These are phyloP conservation scores for Caenorhabditis angaria DNA, from an alignment of 2,888 invertebrate species.

Conservation along the genomic window DNA sequence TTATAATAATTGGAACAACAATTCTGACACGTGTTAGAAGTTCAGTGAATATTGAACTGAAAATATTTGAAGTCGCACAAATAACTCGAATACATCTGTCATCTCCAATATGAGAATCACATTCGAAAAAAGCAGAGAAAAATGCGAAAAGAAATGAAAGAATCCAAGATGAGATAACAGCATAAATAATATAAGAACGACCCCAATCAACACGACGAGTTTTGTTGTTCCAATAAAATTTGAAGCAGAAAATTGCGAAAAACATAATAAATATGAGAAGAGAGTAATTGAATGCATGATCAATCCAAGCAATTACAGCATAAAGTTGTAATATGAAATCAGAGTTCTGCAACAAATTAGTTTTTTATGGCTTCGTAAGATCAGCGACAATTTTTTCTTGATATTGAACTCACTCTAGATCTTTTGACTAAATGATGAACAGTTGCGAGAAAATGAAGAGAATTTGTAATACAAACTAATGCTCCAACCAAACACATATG, in stretches of 20 bases:
- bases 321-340: constrained; percentile 31
- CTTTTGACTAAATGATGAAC: constrained; percentile 38
- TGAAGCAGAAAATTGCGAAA: constrained; percentile 41
- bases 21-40: constrained; percentile 26
- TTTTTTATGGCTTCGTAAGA: not conserved
- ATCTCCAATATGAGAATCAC: constrained; percentile 30
- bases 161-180: constrained; percentile 26
- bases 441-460: constrained; percentile 37
- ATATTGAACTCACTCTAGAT: constrained; percentile 25
- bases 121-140: constrained; percentile 37
- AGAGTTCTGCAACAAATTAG: constrained; percentile 19
- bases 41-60: constrained; percentile 32
- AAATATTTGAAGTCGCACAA: constrained; percentile 34
- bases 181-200: constrained; percentile 25
- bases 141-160: constrained; percentile 27
- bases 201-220: constrained; percentile 29
- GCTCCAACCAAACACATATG: constrained; percentile 36
- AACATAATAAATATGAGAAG: constrained; percentile 40
- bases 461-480: constrained; percentile 28
- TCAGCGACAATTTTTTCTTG: no score
- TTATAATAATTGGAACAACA: constrained; percentile 24
- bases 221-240: constrained; percentile 43
- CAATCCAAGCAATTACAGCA: constrained; percentile 37
- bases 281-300: constrained; percentile 29
- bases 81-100: constrained; percentile 33